phyloP scores from a whole-genome alignment of 2,113 vertebrate genomes.

The Acanthisitta chloris region DNA sequence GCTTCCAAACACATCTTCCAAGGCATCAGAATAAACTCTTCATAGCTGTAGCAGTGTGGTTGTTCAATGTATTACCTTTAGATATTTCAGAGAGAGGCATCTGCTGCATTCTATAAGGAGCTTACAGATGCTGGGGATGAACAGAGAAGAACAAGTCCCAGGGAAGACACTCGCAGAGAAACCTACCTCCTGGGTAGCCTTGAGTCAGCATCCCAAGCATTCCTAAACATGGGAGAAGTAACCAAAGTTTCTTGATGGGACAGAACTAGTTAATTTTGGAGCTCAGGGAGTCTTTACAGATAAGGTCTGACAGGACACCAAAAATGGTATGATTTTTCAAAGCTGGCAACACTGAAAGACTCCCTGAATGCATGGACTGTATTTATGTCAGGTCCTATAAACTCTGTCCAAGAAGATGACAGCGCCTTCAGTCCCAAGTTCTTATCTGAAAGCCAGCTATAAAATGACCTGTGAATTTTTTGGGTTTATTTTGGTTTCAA shows the following conservation, averaged over 20 bases:
- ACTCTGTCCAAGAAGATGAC: neutral
- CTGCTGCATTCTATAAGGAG: neutral
- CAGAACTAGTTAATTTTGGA: neutral
- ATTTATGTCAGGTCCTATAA: neutral
- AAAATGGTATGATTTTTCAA: neutral
- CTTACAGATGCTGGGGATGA: neutral
- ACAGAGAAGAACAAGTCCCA: neutral
- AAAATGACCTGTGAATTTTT: neutral
- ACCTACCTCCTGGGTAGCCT: neutral
- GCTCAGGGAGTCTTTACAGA: neutral
- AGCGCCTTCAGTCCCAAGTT: neutral
- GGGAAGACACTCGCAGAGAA: neutral
- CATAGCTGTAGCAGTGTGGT: neutral
- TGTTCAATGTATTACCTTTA: neutral
- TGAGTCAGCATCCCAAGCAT: neutral
- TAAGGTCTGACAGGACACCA: neutral
- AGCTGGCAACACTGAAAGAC: neutral
- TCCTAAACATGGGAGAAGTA: neutral
- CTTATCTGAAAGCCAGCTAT: neutral
- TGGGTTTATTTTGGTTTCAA: neutral
- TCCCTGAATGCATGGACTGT: neutral
- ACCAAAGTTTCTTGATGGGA: neutral
- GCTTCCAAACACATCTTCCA: neutral
- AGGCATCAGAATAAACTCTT: neutral
- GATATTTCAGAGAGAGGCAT: neutral